A percentile compares a stretch with the other conserved stretches of the same genome.
phyloP scores from a whole-genome alignment of 2,888 invertebrate genomes.

The Zeuzera pyrina region DNA sequence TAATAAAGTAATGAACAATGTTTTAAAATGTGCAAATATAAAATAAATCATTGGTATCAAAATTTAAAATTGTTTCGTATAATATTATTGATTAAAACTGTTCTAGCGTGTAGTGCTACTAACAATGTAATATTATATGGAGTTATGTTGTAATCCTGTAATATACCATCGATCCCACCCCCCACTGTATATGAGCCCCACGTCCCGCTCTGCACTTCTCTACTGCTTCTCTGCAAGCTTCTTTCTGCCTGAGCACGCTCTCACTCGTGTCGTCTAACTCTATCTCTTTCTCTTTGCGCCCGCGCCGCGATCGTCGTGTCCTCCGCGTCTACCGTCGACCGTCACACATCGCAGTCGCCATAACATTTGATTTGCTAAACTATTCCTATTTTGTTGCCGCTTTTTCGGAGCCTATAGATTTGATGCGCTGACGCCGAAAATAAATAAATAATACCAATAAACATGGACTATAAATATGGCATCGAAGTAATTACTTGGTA shows the following conservation, averaged over 20 bases:
- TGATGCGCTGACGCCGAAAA: constrained; percentile 43
- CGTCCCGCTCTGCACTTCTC: constrained; percentile 73
- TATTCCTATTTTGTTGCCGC: constrained; percentile 61
- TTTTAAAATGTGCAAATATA: constrained; percentile 7
- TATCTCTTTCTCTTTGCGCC: constrained; percentile 39
- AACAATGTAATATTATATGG: constrained; percentile 46
- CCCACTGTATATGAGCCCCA: constrained; percentile 67
- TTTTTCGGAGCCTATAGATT: constrained; percentile 54
- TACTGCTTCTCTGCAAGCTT: constrained; percentile 74
- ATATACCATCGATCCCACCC: constrained; percentile 62
- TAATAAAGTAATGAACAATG: constrained; percentile 18
- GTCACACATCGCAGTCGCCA: constrained; percentile 39
- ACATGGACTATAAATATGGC: background rate
- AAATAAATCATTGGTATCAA: constrained; percentile 21
- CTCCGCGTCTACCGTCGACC: constrained; percentile 25
- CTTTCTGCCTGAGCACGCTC: constrained; percentile 71
- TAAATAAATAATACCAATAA: background rate
- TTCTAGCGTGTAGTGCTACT: constrained; percentile 53
- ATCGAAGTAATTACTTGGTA: too few species aligned
- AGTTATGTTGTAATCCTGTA: constrained; percentile 67
- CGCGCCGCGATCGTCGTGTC: constrained; percentile 35
- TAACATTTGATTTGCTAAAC: constrained; percentile 55
- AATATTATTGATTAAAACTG: constrained; percentile 29
- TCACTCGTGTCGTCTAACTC: constrained; percentile 53
- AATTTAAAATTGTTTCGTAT: constrained; percentile 13